A percentile compares a stretch with the other conserved stretches of the same genome.
Conservation (phyloP, 2,888 invertebrate genomes). For the Autographa gamma region DNA sequence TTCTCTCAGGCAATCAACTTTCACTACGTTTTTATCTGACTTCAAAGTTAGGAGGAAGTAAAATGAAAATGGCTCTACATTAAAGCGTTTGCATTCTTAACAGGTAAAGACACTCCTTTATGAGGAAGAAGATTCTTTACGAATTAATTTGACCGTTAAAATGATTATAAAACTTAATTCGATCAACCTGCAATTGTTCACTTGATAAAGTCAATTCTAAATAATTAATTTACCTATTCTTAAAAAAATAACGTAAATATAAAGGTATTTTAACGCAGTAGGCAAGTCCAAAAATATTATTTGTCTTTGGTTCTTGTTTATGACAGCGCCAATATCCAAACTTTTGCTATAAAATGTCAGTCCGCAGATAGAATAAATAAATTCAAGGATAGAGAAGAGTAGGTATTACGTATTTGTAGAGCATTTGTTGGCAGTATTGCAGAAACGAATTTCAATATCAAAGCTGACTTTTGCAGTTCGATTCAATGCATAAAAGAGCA, state of each 20-base stretch:
- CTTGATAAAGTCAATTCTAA: background rate
- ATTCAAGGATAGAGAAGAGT: slow-evolving; percentile 25
- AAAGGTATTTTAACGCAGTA: too few species aligned
- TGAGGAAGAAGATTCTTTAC: slow-evolving; percentile 24
- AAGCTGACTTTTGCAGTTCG: slow-evolving; percentile 10
- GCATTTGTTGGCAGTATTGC: slow-evolving; percentile 11
- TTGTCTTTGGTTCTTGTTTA: slow-evolving; percentile 8
- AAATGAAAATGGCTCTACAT: slow-evolving; percentile 52
- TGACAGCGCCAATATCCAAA: slow-evolving; percentile 25
- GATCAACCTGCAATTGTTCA: background rate
- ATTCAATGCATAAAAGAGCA: slow-evolving; percentile 12
- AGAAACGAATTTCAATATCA: slow-evolving; percentile 28
- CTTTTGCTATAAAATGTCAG: slow-evolving; percentile 15
- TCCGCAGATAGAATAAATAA: slow-evolving; percentile 37
- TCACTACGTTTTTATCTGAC: slow-evolving; percentile 59
- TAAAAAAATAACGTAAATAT: too few species aligned
- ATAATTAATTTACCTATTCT: background rate
- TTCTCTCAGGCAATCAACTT: slow-evolving; percentile 50
- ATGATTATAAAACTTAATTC: slow-evolving; percentile 27
- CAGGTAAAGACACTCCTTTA: slow-evolving; percentile 32
- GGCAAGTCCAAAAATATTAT: background rate
- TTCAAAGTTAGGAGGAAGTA: slow-evolving; percentile 49
- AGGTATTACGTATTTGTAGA: slow-evolving; percentile 21
- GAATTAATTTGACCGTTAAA: slow-evolving; percentile 40
- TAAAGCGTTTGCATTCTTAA: slow-evolving; percentile 50